Percentiles rank a stretch among this genome's conserved stretches.
Evolutionary conservation across 2,113 vertebrate species (phyloP).

Genomic region (Bambusicola thoracicus): DNA sequence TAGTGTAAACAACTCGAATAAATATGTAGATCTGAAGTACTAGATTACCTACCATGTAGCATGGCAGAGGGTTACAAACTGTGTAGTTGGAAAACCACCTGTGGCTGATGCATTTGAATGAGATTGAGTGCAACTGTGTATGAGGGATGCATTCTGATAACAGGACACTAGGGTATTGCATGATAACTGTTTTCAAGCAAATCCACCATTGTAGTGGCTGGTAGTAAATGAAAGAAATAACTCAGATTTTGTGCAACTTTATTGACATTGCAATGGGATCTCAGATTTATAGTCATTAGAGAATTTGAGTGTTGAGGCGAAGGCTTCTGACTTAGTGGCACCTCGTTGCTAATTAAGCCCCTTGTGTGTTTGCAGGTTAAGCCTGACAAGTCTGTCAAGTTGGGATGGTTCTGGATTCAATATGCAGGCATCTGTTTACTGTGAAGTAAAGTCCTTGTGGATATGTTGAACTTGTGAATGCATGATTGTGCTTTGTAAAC

Average conservation of each 20-base stretch:
- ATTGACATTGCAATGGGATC: neutral
- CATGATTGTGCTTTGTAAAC: neutral
- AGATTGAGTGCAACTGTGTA: neutral
- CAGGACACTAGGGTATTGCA: neutral
- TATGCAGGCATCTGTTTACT: neutral
- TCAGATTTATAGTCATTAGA: neutral
- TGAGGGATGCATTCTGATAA: neutral
- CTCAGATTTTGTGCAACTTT: neutral
- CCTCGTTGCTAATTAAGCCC: neutral
- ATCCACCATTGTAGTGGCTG: neutral
- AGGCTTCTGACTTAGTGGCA: neutral
- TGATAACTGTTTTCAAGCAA: neutral
- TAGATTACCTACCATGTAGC: neutral
- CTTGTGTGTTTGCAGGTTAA: neutral
- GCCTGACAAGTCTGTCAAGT: neutral
- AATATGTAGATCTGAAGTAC: neutral
- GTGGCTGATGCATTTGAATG: neutral
- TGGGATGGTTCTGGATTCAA: neutral
- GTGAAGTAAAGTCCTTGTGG: neutral
- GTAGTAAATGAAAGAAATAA: neutral
- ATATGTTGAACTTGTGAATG: neutral
- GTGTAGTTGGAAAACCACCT: neutral
- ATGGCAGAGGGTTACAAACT: no score
- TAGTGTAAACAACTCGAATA: neutral
- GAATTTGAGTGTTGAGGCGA: fast-evolving